Conservation (phyloP, 2,113 vertebrate species). For the Pavo muticus region DNA sequence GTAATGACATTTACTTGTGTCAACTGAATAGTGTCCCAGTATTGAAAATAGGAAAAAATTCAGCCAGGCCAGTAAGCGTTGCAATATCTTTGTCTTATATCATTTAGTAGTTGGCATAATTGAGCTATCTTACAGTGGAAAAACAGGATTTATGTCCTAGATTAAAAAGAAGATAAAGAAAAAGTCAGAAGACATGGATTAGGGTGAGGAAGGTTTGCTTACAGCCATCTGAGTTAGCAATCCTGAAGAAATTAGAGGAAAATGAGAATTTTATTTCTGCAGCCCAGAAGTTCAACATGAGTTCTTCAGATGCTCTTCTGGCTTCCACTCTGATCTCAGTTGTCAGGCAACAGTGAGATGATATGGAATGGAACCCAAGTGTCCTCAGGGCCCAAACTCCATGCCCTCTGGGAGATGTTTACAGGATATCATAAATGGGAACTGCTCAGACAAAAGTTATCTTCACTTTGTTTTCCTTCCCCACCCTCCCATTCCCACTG, state of each 20-base stretch:
- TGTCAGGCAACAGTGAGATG: not conserved
- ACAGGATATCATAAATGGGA: not conserved
- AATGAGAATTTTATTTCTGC: not conserved
- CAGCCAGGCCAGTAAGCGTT: not conserved
- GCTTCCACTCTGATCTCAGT: not conserved
- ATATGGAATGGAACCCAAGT: not conserved
- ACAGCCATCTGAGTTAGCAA: not conserved
- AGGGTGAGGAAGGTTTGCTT: not conserved
- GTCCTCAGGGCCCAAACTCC: not conserved
- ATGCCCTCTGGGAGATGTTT: not conserved
- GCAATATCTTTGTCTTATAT: not conserved
- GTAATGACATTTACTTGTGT: not conserved
- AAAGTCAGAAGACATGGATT: not conserved
- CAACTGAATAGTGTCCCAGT: not conserved
- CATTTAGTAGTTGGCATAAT: not conserved
- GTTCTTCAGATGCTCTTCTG: not conserved
- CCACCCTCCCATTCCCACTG: not conserved
- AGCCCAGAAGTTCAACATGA: not conserved
- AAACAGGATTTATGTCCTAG: too few species aligned
- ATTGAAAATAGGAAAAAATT: not conserved
- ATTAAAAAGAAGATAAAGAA: not conserved
- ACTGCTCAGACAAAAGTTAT: not conserved
- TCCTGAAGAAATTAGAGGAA: not conserved
- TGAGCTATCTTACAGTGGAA: not conserved
- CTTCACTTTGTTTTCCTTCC: not conserved